Conservation (phyloP, 2,888 invertebrate species). For the Saturnia japonica region DNA sequence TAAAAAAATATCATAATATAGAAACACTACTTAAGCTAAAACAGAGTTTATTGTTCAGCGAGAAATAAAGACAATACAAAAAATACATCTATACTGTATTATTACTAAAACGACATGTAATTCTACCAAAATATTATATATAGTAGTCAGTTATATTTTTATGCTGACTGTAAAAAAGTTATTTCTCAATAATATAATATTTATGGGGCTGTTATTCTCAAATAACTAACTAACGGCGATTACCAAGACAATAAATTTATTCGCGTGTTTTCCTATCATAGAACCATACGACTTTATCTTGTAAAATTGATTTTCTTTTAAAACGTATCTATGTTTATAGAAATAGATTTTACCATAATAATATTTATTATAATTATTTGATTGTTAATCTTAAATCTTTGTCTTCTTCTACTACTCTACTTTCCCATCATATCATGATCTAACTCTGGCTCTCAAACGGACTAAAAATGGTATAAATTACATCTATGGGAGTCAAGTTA, state of each 20-base stretch:
- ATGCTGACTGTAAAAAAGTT: neutral
- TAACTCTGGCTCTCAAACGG: too few relatives aligned
- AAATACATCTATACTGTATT: neutral
- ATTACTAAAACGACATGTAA: neutral
- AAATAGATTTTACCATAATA: too few relatives aligned
- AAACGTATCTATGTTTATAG: neutral
- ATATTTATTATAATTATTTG: neutral
- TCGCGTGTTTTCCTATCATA: neutral
- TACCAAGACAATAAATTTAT: slow-evolving; percentile 8
- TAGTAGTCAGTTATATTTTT: neutral
- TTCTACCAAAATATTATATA: neutral
- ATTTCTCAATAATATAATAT: neutral
- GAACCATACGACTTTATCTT: neutral
- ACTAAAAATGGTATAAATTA: too few relatives aligned
- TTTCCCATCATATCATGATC: too few relatives aligned
- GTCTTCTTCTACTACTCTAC: neutral
- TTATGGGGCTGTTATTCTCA: neutral
- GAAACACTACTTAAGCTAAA: neutral
- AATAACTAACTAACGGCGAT: neutral
- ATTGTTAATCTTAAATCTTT: neutral
- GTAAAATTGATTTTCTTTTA: neutral
- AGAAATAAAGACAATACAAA: neutral
- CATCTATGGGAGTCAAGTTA: too few relatives aligned
- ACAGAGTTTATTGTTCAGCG: neutral
- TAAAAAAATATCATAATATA: neutral